A percentile compares a stretch with the other conserved stretches of the same genome.
Conservation (phyloP, 2,113 vertebrate genomes). For the Peromyscus leucopus region DNA sequence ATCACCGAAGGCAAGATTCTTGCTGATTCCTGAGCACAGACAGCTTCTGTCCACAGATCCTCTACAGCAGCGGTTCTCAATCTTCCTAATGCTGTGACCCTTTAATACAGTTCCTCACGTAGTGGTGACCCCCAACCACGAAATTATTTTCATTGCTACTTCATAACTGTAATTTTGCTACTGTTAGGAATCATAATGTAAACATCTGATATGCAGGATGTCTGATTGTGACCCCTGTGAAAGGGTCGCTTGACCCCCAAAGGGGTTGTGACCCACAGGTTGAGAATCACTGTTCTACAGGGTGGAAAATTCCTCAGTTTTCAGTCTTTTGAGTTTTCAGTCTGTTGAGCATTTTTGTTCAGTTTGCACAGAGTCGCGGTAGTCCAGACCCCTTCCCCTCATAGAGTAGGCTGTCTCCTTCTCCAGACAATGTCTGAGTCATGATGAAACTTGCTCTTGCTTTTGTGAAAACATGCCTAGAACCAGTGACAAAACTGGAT, state of each 20-base stretch:
- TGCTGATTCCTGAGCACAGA: neutral
- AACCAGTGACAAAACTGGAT: conserved; percentile 2
- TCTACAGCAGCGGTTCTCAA: neutral
- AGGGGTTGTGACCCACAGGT: too few species aligned
- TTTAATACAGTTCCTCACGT: neutral
- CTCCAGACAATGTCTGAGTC: neutral
- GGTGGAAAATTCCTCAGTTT: neutral
- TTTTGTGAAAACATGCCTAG: neutral
- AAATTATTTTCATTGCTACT: neutral
- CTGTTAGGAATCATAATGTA: neutral
- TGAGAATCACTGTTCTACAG: neutral
- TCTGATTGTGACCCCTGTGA: too few species aligned
- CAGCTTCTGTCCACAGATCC: neutral
- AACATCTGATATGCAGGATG: neutral
- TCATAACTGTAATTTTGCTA: neutral
- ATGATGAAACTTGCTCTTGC: neutral
- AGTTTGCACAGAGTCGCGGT: neutral
- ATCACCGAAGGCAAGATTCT: neutral
- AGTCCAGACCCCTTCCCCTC: neutral
- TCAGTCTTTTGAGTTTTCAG: neutral
- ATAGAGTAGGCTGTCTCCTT: neutral
- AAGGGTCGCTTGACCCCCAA: too few species aligned
- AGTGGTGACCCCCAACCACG: neutral
- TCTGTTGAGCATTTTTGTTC: neutral
- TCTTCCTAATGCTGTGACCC: neutral